Base-by-base conservation (phyloP, 2,888 invertebrate genomes). In the Ophion ellenae region DNA sequence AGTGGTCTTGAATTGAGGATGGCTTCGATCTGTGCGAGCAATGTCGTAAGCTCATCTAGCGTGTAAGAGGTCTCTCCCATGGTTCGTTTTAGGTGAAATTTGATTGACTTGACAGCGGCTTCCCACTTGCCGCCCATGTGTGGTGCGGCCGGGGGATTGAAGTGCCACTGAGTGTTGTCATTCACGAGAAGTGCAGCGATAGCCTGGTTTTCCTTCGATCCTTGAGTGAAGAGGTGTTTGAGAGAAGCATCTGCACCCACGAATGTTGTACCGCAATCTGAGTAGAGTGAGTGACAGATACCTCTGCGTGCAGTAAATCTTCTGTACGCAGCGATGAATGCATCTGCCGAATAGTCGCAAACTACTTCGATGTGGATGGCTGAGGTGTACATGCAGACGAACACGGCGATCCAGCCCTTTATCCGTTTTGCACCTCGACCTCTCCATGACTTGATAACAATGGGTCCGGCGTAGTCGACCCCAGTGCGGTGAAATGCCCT, bases 81-180 rank as follows among this genome's bases (percentile, higher is more conserved):
- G 0, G 89, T 69, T 36, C 87, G 67, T 5, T 77, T 73, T 1
- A 91, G 47, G 57, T 90, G 89, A 47, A 78, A 76, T 69, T 92
- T 92, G 0, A 88, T 84, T 0, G 89, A 90, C 64, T 91, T 90
- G 0, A 91, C 89, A 2, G 87, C 89, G 1, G 90, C 86, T 81
- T 92, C 91, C 91, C 90, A 90, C 3, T 90, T 75, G 0, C 92
- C 91, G 2, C 90, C 91, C 66, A 89, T 88, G 67, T 91, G 89
- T 1, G 90, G 90, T 3, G 90, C 87, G 17, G 53, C 70, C 0
- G 91, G 89, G 2, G 91, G 89, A 71, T 89, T 90, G 73, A 90
- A 91, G 7, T 86, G 66, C 90, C 90, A 90, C 5, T 82, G 7
- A n/a, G 89, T 89, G 14, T 85, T 87, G 24, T 88, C 71, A 20